phyloP scores from a whole-genome alignment of 2,888 invertebrate species.

The Osmoderma eremita region DNA sequence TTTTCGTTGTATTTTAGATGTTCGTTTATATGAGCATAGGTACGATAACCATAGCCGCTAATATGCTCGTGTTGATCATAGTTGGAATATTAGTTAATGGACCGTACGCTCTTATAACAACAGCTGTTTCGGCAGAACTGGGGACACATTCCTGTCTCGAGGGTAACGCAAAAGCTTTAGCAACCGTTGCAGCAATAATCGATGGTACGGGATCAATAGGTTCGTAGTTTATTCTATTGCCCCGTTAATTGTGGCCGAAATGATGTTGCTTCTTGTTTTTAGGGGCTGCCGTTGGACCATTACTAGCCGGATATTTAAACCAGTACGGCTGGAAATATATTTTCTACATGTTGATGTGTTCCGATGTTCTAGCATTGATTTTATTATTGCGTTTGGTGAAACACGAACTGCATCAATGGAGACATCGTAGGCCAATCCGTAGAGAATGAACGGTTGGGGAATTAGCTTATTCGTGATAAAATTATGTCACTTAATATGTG shows the following conservation, averaged over 20 bases:
- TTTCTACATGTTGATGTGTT: constrained; percentile 88
- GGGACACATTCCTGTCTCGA: constrained; percentile 88
- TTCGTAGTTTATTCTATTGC: constrained; percentile 56
- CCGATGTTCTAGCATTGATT: constrained; percentile 81
- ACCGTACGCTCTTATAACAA: constrained; percentile 95
- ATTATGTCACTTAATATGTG: too few relatives aligned
- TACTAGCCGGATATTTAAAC: constrained; percentile 86
- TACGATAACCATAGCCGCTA: constrained; percentile 69
- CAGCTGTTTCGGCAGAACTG: constrained; percentile 94
- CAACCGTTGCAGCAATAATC: constrained; percentile 97
- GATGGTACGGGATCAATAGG: constrained; percentile 95
- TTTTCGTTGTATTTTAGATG: constrained; percentile 67
- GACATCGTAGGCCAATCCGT: constrained; percentile 43
- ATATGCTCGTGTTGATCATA: constrained; percentile 75
- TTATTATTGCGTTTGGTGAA: constrained; percentile 70
- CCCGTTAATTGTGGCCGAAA: background rate
- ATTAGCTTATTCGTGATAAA: background rate
- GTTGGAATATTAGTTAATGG: constrained; percentile 92
- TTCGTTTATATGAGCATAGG: constrained; percentile 82
- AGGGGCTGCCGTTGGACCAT: constrained; percentile 94
- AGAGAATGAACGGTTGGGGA: constrained; percentile 14
- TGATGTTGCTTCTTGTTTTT: constrained; percentile 46
- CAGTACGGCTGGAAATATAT: constrained; percentile 83
- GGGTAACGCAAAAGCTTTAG: constrained; percentile 88
- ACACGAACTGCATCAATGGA: constrained; percentile 60